Evolutionary conservation across 2,888 invertebrate genomes (phyloP), one percentile per base, ranked within the genome.

Genomic region (Oligia fasciuncula): DNA sequence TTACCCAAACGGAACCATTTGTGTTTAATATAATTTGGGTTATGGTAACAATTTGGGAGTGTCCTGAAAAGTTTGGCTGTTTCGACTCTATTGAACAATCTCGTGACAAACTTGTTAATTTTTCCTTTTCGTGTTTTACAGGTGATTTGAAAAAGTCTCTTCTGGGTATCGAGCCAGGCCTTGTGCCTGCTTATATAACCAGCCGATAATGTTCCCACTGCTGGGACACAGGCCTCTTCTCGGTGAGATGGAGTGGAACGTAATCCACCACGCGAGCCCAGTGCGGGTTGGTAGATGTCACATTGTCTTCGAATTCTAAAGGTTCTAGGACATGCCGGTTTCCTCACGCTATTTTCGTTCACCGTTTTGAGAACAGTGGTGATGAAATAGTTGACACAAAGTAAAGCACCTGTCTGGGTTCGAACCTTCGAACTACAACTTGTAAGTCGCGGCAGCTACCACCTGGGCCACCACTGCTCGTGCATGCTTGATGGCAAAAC

Each of bases 1-100:
- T 63, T 46, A 68, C 70, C 76, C 71, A 62, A 80, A 68, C 69
- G 83, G 76, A 81, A 74, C 71, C 81, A 82, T 83, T 90, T 77
- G 77, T 74, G 81, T 73, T 79, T 81, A 79, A 78, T 86, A 82
- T 63, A 70, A 63, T 75, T 78, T 78, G 43, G 76, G 78, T 82
- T 82, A 78, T 75, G 60, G 57, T 74, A 76, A 69, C 43, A 84
- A 71, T 77, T 81, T 62, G 68, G 46, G 11, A 65, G 35, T n/a
- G 49, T 43, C 8, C 40, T 1, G 35, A 49, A 63, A 62, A 81
- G 54, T 65, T 76, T 17, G 6, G 19, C 23, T 49, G 57, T 57
- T 68, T 4, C 9, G 11, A 66, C 14, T 68, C 54, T 54, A 46
- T 57, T 49, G 71, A 72, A 46, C 54, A 54, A 35, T 76, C 19